phyloP scores from a whole-genome alignment of 2,797 vertebrate genomes.

The Macropodus opercularis region DNA sequence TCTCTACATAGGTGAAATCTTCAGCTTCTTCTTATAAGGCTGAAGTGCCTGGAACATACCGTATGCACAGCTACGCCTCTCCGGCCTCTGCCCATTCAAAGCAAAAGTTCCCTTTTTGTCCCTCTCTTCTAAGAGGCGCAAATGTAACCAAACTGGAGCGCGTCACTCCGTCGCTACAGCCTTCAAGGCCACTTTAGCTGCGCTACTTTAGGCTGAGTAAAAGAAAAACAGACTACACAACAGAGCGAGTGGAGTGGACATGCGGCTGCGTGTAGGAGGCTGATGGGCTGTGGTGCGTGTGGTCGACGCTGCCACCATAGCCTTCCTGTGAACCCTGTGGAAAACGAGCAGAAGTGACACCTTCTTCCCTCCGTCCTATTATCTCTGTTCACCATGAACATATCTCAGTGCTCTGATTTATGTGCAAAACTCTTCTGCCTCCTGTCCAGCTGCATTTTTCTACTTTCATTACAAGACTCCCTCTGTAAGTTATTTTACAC shows the following conservation, averaged over 20 bases:
- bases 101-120: not conserved
- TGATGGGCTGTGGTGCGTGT: constrained; percentile 35
- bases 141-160: constrained; percentile 30
- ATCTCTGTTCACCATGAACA: constrained; percentile 4
- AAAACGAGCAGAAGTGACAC: constrained; percentile 39
- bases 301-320: constrained; percentile 11
- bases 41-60: no score
- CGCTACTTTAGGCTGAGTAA: constrained; percentile 27
- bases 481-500: no score
- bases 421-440: constrained; percentile 7
- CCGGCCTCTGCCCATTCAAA: constrained; percentile 7
- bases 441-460: constrained; percentile 10
- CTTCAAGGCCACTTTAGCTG: constrained; percentile 46
- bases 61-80: no score
- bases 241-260: constrained; percentile 39
- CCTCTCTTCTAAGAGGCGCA: constrained; percentile 5
- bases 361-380: constrained; percentile 24
- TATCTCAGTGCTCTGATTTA: constrained; percentile 20
- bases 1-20: no score
- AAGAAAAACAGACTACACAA: constrained; percentile 6
- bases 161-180: constrained; percentile 14
- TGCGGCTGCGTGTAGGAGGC: constrained; percentile 34
- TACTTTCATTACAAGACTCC: not conserved
- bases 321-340: constrained; percentile 41
- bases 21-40: no score